Base-by-base conservation (phyloP, 1,140 invertebrate genomes). In the Anadara kagoshimensis region DNA sequence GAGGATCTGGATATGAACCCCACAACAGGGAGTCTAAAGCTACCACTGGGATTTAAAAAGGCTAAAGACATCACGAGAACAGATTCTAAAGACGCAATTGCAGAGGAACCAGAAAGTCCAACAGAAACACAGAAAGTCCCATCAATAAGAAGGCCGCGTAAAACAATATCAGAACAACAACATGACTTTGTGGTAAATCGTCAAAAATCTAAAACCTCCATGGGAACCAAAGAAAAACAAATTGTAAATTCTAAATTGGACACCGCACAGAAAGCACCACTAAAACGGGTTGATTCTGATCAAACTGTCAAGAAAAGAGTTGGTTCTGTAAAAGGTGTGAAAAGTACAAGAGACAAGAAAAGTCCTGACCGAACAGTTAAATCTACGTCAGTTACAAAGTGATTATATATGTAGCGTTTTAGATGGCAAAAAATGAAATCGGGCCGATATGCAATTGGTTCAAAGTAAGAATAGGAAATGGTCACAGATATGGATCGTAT, bases 161-260 rank as follows among this genome's bases (percentile, higher is more conserved):
- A 64, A n/a, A 36, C 62, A n/a, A 10, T 29, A 41, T 29, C 29
- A 20, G 24, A 64, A 41, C 62, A 64, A 20, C 26, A 53, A 53
- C 49, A 51, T 45, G 12, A 41, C 20, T 51, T 64, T 24, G 36
- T 64, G 10, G 18, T 64, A 8, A 0, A 64, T 18, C 49, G 62
- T 36, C 14, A 18, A 11, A 64, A n/a, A 8, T n/a, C 62, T 36
- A 51, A 51, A 64, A 53, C 47, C 36, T 16, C 29, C 2, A 64
- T 64, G 62, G 20, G 45, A 20, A 64, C 49, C 20, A 49, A 45
- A 36, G 62, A 64, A 53, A 26, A 64, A 53, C 11, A 64, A 36
- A 64, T 64, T n/a, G 41, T 64, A 10, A 64, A 64, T 41, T 64
- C 62, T 12, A 64, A 64, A 53, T 29, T 64, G 11, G 47, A 29